These are phyloP conservation scores for Anolis apletophallus DNA, from an alignment of 2,797 vertebrate species.

Conservation along the genomic window DNA sequence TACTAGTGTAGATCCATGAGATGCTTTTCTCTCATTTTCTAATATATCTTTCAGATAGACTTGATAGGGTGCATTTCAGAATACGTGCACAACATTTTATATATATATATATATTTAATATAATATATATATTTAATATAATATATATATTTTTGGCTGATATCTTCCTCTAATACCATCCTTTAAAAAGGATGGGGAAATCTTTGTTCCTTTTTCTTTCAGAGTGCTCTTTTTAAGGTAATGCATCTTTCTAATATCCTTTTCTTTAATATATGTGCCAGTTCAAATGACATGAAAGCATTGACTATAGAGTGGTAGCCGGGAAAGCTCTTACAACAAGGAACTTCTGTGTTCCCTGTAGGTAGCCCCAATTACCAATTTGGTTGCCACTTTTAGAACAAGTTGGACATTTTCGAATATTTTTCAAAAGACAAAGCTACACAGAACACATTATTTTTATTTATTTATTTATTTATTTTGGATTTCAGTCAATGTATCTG, in stretches of 20 bases:
- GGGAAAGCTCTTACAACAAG: too few relatives aligned
- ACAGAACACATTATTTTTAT: too few relatives aligned
- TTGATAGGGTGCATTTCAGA: neutral
- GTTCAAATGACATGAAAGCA: neutral
- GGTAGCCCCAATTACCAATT: too few relatives aligned
- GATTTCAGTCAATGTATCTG: too few relatives aligned
- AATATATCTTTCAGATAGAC: neutral
- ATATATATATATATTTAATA: too few relatives aligned
- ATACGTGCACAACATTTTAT: neutral
- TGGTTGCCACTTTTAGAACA: too few relatives aligned
- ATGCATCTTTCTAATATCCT: neutral
- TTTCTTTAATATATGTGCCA: neutral
- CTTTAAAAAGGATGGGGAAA: neutral
- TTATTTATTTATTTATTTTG: too few relatives aligned
- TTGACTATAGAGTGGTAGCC: neutral
- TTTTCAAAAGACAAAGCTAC: too few relatives aligned
- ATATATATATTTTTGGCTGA: too few relatives aligned
- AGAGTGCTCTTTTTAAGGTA: neutral
- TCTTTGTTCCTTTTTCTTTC: neutral
- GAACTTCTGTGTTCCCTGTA: too few relatives aligned
- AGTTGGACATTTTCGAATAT: too few relatives aligned
- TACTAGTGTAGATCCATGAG: neutral
- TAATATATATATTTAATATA: too few relatives aligned
- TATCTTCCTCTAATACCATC: neutral
- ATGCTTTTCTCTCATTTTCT: neutral